Conservation (phyloP, 2,797 vertebrate genomes). For the Gallirallus australis region DNA sequence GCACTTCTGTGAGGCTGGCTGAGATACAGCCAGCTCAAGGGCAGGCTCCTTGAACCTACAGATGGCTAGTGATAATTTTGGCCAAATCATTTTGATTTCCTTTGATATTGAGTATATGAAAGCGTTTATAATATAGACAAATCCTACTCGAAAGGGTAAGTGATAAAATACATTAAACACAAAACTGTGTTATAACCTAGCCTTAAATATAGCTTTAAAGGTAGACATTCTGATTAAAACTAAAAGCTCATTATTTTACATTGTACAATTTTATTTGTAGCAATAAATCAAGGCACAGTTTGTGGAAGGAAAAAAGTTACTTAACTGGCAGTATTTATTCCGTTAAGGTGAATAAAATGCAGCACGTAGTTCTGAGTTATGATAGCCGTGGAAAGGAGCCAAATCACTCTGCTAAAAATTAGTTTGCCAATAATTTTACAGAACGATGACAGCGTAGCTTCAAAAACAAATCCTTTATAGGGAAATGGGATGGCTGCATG, state of each 20-base stretch:
- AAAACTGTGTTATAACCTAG: slow-evolving; percentile 44
- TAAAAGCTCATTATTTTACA: slow-evolving; percentile 65
- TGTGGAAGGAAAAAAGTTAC: slow-evolving; percentile 66
- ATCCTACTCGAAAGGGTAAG: background rate
- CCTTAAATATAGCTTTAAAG: slow-evolving; percentile 59
- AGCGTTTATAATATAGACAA: background rate
- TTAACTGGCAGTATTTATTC: slow-evolving; percentile 76
- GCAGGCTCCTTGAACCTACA: background rate
- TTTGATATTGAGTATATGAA: background rate
- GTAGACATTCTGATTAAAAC: slow-evolving; percentile 67
- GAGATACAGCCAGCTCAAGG: background rate
- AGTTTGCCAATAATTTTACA: slow-evolving; percentile 82
- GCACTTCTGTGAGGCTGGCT: background rate
- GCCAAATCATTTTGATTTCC: slow-evolving; percentile 24
- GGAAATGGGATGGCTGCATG: slow-evolving; percentile 77
- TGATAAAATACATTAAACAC: slow-evolving; percentile 45
- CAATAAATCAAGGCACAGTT: slow-evolving; percentile 70
- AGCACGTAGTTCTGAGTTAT: slow-evolving; percentile 67
- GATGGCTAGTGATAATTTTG: background rate
- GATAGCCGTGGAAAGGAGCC: slow-evolving; percentile 54
- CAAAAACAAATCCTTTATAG: slow-evolving; percentile 78
- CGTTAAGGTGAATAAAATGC: slow-evolving; percentile 74
- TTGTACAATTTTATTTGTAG: slow-evolving; percentile 67
- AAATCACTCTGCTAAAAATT: slow-evolving; percentile 76
- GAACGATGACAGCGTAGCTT: slow-evolving; percentile 75